These are phyloP conservation scores for Drosophila nigromelanica DNA, from an alignment of 1,140 invertebrate species.

Conservation along the genomic window DNA sequence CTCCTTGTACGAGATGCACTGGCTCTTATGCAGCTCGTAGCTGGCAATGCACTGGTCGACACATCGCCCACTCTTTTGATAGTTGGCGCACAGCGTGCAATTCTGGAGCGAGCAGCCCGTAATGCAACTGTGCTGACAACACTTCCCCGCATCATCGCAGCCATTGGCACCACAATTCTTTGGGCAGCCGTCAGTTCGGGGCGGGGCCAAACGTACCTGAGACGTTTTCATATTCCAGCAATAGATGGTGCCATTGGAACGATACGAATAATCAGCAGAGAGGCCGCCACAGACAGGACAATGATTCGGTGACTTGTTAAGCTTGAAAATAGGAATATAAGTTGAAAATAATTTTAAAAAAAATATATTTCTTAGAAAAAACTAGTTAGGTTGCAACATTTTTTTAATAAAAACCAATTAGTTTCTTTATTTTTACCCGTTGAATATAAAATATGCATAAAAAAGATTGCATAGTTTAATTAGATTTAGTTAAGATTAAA, in stretches of 20 bases:
- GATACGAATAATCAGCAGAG: conserved; percentile 35
- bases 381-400: no score
- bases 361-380: no score
- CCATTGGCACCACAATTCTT: conserved; percentile 43
- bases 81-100: conserved; percentile 63
- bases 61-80: conserved; percentile 30
- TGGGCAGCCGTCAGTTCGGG: conserved; percentile 35
- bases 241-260: conserved; percentile 12
- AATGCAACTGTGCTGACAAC: conserved; percentile 61
- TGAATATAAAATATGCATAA: no score
- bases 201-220: conserved; percentile 37
- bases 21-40: conserved; percentile 53
- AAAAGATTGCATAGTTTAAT: no score
- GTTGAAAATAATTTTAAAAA: no score
- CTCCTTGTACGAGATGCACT: conserved; percentile 53
- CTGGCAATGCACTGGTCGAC: conserved; percentile 60
- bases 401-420: no score
- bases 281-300: conserved; percentile 67
- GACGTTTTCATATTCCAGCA: conserved; percentile 63
- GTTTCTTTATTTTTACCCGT: no score
- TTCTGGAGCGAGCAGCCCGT: conserved; percentile 56
- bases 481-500: no score
- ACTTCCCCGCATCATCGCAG: conserved; percentile 55
- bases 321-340: conserved; percentile 8
- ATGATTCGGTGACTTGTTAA: conserved; percentile 60